Conservation (phyloP, 2,888 invertebrate genomes). For the Branchellion lobata region DNA sequence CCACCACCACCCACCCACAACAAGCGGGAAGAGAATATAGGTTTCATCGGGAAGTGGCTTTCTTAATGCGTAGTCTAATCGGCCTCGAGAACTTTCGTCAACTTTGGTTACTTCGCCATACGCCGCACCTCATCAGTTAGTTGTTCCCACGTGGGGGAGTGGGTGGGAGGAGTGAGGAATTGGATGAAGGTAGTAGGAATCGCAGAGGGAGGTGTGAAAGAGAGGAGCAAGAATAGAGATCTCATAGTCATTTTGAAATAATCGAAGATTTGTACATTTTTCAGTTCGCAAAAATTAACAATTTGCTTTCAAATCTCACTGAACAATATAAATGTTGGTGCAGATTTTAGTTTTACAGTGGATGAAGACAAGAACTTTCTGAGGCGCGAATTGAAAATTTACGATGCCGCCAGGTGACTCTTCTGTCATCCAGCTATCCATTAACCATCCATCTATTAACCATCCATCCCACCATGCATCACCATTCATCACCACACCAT, state of each 20-base stretch:
- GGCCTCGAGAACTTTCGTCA: constrained; percentile 43
- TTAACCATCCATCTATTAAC: background rate
- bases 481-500: too few species aligned
- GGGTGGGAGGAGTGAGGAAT: background rate
- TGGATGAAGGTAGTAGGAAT: too few species aligned
- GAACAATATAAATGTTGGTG: too few species aligned
- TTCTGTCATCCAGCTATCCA: too few species aligned
- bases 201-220: too few species aligned
- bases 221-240: too few species aligned
- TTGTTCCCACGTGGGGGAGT: background rate
- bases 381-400: background rate
- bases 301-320: too few species aligned
- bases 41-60: constrained; percentile 49
- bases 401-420: constrained; percentile 1
- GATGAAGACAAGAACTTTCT: constrained; percentile 32
- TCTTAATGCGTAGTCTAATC: constrained; percentile 48
- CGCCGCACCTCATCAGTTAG: constrained; percentile 53
- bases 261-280: too few species aligned
- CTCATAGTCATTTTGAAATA: too few species aligned
- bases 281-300: too few species aligned
- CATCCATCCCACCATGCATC: too few species aligned
- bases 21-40: constrained; percentile 54
- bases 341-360: constrained; percentile 43
- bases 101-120: constrained; percentile 45
- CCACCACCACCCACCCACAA: too few species aligned